Evolutionary conservation across 2,113 vertebrate species (phyloP).

Genomic region (Brienomyrus longianalis): DNA sequence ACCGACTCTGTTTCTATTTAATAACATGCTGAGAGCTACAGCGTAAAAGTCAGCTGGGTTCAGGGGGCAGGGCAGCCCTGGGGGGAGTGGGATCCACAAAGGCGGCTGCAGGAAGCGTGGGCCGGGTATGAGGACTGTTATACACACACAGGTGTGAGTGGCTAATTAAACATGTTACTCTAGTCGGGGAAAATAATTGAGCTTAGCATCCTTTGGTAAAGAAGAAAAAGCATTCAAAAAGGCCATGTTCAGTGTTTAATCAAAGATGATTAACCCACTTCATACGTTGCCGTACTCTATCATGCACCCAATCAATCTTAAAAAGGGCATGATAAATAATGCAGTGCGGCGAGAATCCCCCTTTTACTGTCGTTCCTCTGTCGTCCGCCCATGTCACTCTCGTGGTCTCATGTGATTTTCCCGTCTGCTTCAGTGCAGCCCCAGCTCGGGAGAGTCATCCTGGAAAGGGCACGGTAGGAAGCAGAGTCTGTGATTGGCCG

Average conservation of each 20-base stretch:
- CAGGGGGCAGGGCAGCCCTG: not conserved
- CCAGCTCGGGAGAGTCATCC: not conserved
- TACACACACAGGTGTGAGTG: not conserved
- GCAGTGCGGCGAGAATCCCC: not conserved
- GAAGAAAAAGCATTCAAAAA: not conserved
- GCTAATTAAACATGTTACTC: not conserved
- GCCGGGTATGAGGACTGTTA: not conserved
- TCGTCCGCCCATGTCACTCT: not conserved
- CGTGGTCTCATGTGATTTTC: not conserved
- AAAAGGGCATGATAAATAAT: not conserved
- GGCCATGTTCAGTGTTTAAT: not conserved
- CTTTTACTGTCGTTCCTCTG: not conserved
- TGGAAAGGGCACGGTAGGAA: not conserved
- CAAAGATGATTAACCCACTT: conserved; percentile 2
- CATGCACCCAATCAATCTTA: not conserved
- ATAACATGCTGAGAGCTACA: not conserved
- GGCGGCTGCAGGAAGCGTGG: not conserved
- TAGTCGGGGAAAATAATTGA: not conserved
- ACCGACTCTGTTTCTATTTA: not conserved
- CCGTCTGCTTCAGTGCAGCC: not conserved
- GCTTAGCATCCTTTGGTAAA: not conserved
- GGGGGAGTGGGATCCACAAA: not conserved
- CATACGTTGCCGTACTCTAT: not conserved
- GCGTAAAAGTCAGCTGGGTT: not conserved
- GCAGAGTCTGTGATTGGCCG: not conserved